Evolutionary conservation across 2,888 invertebrate species (phyloP), one percentile per base, ranked within the genome.

Genomic region (Lagria hirta): DNA sequence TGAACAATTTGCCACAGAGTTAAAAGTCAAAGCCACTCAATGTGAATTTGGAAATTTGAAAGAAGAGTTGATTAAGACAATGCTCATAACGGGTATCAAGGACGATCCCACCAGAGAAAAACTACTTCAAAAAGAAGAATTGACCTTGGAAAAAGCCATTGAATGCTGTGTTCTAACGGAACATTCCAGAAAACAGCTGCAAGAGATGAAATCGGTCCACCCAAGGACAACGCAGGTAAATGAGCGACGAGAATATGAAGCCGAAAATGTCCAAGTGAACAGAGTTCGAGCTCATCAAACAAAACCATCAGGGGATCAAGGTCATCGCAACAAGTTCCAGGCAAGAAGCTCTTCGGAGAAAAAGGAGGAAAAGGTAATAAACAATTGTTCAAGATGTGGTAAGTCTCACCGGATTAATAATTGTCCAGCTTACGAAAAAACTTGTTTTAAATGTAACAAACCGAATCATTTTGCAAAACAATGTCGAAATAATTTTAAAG

Each of bases 111-210:
- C 36, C 2, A 41, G 43, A 14, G 43, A 45, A 30, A 21, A 44
- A 12, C 26, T 46, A 21, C 20, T 51, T 1, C 15, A 21, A 26
- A 35, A 45, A 18, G 35, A 40, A n/a, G 38, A 38, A 6, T 17
- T 42, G 14, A 46, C 30, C 4, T 14, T 52, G 7, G 38, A 37
- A 6, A 50, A 41, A 23, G 41, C 41, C n/a, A 16, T 49, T 10
- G 40, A 45, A 21, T 37, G 45, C 5, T 50, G 50, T 30, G 33
- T 32, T 21, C 37, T 18, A 36, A 21, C 38, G 46, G 16, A 22
- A 11, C 8, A 36, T 24, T 27, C 12, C 6, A 4, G 10, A 10
- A 24, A 5, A 5, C 18, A 18, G 6, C 6, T 18, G 6, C 4
- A 18, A 6, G 18, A 18, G 5, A 18, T 18, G 18, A 18, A 18